Percentiles rank a stretch among this genome's conserved stretches.
These are phyloP conservation scores for Calameuta pallipes DNA, from an alignment of 2,888 invertebrate genomes.

Conservation along the genomic window DNA sequence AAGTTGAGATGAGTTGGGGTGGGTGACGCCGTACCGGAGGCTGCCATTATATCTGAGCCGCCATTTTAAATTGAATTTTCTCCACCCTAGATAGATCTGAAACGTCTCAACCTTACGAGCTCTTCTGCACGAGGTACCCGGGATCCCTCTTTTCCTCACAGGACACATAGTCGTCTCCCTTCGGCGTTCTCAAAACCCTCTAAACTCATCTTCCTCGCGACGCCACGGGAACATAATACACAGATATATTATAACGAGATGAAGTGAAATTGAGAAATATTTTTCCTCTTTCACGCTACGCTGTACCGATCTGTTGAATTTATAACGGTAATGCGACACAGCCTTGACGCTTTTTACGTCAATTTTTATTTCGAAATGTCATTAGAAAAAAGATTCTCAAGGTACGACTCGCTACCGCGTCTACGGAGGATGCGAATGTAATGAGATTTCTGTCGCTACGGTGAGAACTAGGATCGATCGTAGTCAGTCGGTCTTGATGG, in stretches of 20 bases:
- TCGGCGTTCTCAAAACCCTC: background rate
- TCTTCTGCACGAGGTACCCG: constrained; percentile 29
- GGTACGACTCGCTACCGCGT: background rate
- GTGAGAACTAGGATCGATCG: background rate
- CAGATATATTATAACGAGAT: background rate
- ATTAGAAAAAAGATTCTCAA: background rate
- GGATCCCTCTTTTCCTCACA: constrained; percentile 15
- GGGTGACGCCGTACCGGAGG: constrained; percentile 63
- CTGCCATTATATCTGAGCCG: constrained; percentile 66
- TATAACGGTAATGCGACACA: background rate
- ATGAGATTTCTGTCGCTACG: background rate
- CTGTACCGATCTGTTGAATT: background rate
- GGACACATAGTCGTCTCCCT: background rate
- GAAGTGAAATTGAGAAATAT: background rate
- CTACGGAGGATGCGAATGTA: background rate
- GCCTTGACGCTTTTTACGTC: background rate
- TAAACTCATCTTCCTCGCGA: background rate
- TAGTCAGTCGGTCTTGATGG: background rate
- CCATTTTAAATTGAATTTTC: constrained; percentile 66
- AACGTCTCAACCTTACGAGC: constrained; percentile 56
- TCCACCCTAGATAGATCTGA: constrained; percentile 65
- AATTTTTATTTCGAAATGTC: background rate
- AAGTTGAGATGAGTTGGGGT: constrained; percentile 61
- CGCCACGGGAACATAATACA: background rate
- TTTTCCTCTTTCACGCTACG: background rate